Evolutionary conservation across 2,113 vertebrate species (phyloP).

Genomic region (Aptenodytes forsteri): DNA sequence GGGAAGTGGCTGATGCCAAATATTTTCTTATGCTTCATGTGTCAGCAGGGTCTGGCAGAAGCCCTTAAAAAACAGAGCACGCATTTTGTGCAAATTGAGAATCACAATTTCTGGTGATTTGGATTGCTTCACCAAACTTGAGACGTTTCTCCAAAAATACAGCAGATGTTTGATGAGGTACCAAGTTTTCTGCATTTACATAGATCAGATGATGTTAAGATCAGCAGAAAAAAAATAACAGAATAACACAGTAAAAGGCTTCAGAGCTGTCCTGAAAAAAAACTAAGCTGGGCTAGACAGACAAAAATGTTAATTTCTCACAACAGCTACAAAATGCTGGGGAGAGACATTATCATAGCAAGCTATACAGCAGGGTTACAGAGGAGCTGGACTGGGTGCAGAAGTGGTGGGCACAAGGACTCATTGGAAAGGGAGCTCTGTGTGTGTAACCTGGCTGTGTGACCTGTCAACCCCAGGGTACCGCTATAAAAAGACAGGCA

Average conservation of each 20-base stretch:
- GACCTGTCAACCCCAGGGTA: background rate
- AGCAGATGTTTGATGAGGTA: slow-evolving; percentile 45
- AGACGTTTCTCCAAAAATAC: slow-evolving; percentile 30
- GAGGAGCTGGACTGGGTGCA: background rate
- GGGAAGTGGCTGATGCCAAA: slow-evolving; percentile 49
- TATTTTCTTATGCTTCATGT: slow-evolving; percentile 52
- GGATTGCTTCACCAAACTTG: slow-evolving; percentile 16
- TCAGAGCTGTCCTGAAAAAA: background rate
- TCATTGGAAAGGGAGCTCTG: background rate
- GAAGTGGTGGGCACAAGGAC: background rate
- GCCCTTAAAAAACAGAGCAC: slow-evolving; percentile 27
- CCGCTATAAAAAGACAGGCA: background rate
- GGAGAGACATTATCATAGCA: background rate
- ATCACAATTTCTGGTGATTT: slow-evolving; percentile 37
- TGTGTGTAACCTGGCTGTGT: background rate
- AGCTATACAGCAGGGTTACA: background rate
- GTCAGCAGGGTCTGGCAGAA: slow-evolving; percentile 56
- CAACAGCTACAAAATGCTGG: background rate
- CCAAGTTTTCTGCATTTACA: slow-evolving; percentile 40
- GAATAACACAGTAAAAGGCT: slow-evolving; percentile 1
- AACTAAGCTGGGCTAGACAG: background rate
- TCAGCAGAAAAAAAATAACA: slow-evolving; percentile 17
- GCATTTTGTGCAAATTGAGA: slow-evolving; percentile 41
- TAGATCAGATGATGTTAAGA: slow-evolving; percentile 43
- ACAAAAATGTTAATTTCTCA: background rate